Conservation (phyloP, 2,888 invertebrate genomes). For the Autographa gamma region DNA sequence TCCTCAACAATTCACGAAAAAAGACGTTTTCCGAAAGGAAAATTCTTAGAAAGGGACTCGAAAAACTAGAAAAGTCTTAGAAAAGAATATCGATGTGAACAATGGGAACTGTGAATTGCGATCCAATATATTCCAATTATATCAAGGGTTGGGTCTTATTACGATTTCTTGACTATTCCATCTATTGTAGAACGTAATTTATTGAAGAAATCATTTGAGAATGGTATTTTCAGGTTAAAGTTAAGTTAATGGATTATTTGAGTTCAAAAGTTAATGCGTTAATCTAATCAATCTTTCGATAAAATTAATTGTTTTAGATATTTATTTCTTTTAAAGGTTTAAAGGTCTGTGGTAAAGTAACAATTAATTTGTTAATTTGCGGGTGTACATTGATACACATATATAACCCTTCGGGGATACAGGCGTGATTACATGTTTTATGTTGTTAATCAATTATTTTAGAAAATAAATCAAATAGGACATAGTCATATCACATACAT, state of each 20-base stretch:
- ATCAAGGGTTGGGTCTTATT: not conserved
- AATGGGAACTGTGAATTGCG: not conserved
- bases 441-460: no score
- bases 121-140: constrained; percentile 9
- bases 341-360: no score
- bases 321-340: no score
- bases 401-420: no score
- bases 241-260: not conserved
- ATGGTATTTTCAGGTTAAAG: not conserved
- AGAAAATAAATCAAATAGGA: no score
- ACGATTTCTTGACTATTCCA: not conserved
- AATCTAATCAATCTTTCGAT: no score
- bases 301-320: no score
- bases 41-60: not conserved
- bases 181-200: not conserved
- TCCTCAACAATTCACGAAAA: not conserved
- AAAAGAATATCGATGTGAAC: not conserved
- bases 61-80: not conserved
- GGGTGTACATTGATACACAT: no score
- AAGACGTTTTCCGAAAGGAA: not conserved
- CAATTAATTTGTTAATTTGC: no score
- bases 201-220: not conserved
- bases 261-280: not conserved
- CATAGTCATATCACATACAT: no score
- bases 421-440: no score